Percentiles rank a stretch among this genome's conserved stretches.
phyloP scores from a whole-genome alignment of 2,888 invertebrate genomes.

The Lasioglossum figueresi region DNA sequence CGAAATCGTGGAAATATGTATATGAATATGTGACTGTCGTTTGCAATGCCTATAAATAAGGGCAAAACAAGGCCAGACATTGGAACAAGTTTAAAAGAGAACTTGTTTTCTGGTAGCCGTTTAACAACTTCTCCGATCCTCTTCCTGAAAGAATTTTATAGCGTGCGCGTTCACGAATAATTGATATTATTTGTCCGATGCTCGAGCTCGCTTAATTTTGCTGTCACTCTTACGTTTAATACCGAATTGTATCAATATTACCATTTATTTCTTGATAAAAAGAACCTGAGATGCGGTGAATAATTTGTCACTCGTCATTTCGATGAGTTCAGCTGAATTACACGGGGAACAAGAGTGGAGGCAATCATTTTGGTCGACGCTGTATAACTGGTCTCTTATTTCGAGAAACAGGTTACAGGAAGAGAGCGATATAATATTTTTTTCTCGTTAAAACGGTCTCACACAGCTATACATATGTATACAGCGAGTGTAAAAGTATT shows the following conservation, averaged over 20 bases:
- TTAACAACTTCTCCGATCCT: constrained; percentile 20
- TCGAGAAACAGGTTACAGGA: neutral
- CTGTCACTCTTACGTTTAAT: neutral
- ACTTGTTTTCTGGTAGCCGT: constrained; percentile 35
- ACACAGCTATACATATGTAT: too few species aligned
- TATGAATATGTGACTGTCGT: neutral
- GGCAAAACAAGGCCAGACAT: constrained; percentile 32
- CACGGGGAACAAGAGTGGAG: neutral
- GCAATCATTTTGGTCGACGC: neutral
- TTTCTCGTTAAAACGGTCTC: neutral
- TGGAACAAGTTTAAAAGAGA: constrained; percentile 43
- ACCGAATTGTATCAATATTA: neutral
- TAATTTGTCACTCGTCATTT: neutral
- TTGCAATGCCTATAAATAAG: constrained; percentile 29
- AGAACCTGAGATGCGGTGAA: too few species aligned
- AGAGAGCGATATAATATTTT: neutral
- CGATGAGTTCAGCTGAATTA: neutral
- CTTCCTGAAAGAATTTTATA: constrained; percentile 27
- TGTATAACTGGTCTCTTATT: neutral
- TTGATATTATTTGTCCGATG: neutral
- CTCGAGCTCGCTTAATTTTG: neutral
- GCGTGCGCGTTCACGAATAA: neutral
- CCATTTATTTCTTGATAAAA: neutral
- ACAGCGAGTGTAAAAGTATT: too few species aligned
- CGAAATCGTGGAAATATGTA: constrained; percentile 2